A percentile compares a stretch with the other conserved stretches of the same genome.
These are phyloP conservation scores for Ectobius pallidus DNA, from an alignment of 2,888 invertebrate species.

Conservation along the genomic window DNA sequence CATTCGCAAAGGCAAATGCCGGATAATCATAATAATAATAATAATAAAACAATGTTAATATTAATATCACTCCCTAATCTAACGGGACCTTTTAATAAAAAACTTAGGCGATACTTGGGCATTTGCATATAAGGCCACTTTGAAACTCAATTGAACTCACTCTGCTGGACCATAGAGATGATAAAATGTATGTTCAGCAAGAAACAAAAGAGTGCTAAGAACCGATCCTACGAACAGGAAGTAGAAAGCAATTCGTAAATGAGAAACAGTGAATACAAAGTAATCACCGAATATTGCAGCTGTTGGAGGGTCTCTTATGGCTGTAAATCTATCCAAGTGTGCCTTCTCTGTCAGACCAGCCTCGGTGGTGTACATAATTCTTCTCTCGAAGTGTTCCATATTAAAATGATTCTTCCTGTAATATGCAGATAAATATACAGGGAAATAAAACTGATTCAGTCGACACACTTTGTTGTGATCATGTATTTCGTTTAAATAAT, in stretches of 20 bases:
- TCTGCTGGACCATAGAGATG: too few species aligned
- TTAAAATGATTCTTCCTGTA: neutral
- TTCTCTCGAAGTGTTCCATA: neutral
- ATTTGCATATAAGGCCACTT: too few species aligned
- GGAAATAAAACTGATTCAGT: neutral
- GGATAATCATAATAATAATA: too few species aligned
- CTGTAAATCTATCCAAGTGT: neutral
- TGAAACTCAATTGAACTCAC: too few species aligned
- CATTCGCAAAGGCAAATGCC: too few species aligned
- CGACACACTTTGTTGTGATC: neutral
- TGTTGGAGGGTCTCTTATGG: neutral
- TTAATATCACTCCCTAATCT: too few species aligned
- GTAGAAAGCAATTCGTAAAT: neutral
- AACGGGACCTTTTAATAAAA: too few species aligned
- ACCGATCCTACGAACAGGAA: neutral
- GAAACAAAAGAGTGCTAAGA: neutral
- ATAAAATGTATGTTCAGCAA: too few species aligned
- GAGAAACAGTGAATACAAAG: neutral
- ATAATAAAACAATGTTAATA: too few species aligned
- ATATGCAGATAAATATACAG: neutral
- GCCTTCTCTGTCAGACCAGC: neutral
- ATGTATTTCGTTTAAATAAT: neutral
- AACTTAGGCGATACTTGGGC: too few species aligned
- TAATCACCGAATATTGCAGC: neutral
- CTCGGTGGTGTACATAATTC: neutral